phyloP scores from a whole-genome alignment of 2,888 invertebrate species.

The Ligdia adustata region DNA sequence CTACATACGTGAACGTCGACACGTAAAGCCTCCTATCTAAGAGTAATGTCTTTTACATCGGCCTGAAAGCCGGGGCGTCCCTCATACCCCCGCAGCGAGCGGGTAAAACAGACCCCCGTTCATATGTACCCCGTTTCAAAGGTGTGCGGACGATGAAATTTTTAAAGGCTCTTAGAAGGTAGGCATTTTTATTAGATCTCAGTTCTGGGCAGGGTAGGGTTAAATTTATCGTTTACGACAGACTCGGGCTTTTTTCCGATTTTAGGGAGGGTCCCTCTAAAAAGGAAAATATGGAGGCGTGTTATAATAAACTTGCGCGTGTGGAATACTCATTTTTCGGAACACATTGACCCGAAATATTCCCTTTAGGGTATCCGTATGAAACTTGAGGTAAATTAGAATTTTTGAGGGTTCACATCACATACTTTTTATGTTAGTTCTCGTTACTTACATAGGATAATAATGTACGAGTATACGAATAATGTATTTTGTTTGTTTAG shows the following conservation, averaged over 20 bases:
- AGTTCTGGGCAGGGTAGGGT: conserved; percentile 23
- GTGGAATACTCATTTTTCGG: not conserved
- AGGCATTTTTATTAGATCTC: conserved; percentile 33
- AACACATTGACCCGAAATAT: too few species aligned
- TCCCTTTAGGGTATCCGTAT: too few species aligned
- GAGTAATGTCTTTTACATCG: conserved; percentile 56
- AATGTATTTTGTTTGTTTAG: too few species aligned
- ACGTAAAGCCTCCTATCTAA: conserved; percentile 54
- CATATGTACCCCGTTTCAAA: conserved; percentile 39
- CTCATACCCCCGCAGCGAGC: conserved; percentile 10
- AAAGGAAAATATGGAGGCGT: conserved; percentile 7
- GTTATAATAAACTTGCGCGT: conserved; percentile 13
- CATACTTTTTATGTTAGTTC: too few species aligned
- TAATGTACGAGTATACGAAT: too few species aligned
- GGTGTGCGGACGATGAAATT: conserved; percentile 61
- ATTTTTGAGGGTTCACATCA: too few species aligned
- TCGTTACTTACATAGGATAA: too few species aligned
- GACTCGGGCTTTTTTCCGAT: conserved; percentile 22
- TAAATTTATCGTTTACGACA: conserved; percentile 34
- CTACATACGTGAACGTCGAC: conserved; percentile 37
- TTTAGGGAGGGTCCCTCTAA: conserved; percentile 16
- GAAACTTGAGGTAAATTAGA: too few species aligned
- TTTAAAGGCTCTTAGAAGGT: conserved; percentile 61
- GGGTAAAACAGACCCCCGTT: conserved; percentile 8
- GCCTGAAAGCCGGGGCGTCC: conserved; percentile 38